Percentiles rank a stretch among this genome's conserved stretches.
These are phyloP conservation scores for Microplitis demolitor DNA, from an alignment of 1,140 invertebrate species.

Conservation along the genomic window DNA sequence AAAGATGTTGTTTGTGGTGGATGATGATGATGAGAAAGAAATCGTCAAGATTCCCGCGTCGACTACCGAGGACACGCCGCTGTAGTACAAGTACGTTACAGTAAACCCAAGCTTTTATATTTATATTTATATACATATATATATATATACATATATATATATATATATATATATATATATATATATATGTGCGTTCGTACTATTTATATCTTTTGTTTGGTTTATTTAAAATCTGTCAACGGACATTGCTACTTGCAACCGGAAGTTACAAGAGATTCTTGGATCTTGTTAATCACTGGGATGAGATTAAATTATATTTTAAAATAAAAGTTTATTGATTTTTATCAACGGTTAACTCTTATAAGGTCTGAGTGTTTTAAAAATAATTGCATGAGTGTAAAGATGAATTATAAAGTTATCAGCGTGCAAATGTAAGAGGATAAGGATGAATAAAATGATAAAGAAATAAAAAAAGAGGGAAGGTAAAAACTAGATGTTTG, in stretches of 20 bases:
- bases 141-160: too few species aligned
- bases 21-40: background rate
- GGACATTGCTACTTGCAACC: too few species aligned
- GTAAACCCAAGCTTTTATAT: background rate
- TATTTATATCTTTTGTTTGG: background rate
- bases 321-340: background rate
- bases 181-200: background rate
- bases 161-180: too few species aligned
- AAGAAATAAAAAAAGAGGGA: slow-evolving; percentile 16
- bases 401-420: background rate
- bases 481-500: slow-evolving; percentile 17
- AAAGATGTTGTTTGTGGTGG: background rate
- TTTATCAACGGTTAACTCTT: background rate
- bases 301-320: background rate
- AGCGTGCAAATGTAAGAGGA: background rate
- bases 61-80: slow-evolving; percentile 6
- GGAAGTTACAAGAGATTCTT: too few species aligned
- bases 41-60: slow-evolving; percentile 3
- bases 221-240: too few species aligned
- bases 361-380: background rate
- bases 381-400: too few species aligned
- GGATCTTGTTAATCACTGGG: too few species aligned
- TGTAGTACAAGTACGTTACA: background rate
- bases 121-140: too few species aligned
- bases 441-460: slow-evolving; percentile 23